These are phyloP conservation scores for Callosobruchus maculatus DNA, from an alignment of 2,888 invertebrate species.

Conservation along the genomic window DNA sequence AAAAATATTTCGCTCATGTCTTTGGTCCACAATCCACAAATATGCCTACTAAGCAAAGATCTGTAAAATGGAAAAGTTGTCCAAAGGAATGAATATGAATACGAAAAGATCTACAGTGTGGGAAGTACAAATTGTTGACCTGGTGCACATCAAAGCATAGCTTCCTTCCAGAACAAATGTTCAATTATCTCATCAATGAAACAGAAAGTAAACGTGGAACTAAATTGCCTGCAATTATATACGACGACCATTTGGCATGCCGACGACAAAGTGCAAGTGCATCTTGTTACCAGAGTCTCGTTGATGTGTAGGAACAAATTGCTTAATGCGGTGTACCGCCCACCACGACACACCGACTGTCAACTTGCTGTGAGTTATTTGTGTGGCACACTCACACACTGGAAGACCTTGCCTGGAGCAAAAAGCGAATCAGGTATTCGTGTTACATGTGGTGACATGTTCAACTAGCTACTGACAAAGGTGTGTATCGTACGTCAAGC, in stretches of 20 bases:
- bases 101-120: too few relatives aligned
- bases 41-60: too few relatives aligned
- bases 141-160: background rate
- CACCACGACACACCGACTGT: background rate
- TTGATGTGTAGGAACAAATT: constrained; percentile 11
- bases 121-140: too few relatives aligned
- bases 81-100: too few relatives aligned
- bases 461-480: background rate
- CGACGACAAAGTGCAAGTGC: background rate
- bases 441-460: background rate
- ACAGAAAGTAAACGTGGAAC: background rate
- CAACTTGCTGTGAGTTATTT: background rate
- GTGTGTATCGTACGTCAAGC: background rate
- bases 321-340: constrained; percentile 6
- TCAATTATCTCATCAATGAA: background rate
- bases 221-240: background rate
- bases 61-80: too few relatives aligned
- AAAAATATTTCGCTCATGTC: too few relatives aligned
- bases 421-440: constrained; percentile 1
- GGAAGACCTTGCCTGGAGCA: constrained; percentile 4
- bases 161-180: background rate
- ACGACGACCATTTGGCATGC: background rate
- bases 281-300: background rate
- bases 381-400: background rate
- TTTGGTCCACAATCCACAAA: too few relatives aligned